These are phyloP conservation scores for Erpetoichthys calabaricus DNA, from an alignment of 2,797 vertebrate genomes.

Conservation along the genomic window DNA sequence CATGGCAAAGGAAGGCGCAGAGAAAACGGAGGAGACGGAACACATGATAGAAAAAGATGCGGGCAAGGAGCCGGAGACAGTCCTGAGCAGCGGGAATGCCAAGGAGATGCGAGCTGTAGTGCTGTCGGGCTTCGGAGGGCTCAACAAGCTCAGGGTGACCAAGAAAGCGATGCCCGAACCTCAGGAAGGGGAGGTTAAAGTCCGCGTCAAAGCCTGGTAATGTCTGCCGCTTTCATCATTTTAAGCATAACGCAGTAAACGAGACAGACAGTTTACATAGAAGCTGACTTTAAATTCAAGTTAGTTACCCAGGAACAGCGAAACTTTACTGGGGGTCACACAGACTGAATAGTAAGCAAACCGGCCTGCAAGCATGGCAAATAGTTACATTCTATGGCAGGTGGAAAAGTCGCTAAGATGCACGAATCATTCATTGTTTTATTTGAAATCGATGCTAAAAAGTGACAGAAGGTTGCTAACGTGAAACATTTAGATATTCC, in stretches of 20 bases:
- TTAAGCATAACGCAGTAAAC: background rate
- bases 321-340: too few relatives aligned
- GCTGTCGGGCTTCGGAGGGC: conserved; percentile 76
- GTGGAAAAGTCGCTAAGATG: too few relatives aligned
- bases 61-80: conserved; percentile 44
- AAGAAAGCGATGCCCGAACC: conserved; percentile 87
- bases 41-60: conserved; percentile 74
- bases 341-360: too few relatives aligned
- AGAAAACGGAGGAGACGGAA: conserved; percentile 80
- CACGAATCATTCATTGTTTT: too few relatives aligned
- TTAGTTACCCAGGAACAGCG: too few relatives aligned
- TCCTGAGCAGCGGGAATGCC: conserved; percentile 42
- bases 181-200: conserved; percentile 79
- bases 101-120: conserved; percentile 91
- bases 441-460: too few relatives aligned
- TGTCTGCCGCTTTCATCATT: background rate
- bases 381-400: too few relatives aligned
- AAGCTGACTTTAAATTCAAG: too few relatives aligned
- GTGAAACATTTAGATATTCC: too few relatives aligned
- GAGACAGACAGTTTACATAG: too few relatives aligned
- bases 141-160: conserved; percentile 86
- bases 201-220: conserved; percentile 89
- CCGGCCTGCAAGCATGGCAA: too few relatives aligned
- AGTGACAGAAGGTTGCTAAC: too few relatives aligned
- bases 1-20: conserved; percentile 79